Conservation (phyloP, 1,140 invertebrate species). For the Drosophila bocki region DNA sequence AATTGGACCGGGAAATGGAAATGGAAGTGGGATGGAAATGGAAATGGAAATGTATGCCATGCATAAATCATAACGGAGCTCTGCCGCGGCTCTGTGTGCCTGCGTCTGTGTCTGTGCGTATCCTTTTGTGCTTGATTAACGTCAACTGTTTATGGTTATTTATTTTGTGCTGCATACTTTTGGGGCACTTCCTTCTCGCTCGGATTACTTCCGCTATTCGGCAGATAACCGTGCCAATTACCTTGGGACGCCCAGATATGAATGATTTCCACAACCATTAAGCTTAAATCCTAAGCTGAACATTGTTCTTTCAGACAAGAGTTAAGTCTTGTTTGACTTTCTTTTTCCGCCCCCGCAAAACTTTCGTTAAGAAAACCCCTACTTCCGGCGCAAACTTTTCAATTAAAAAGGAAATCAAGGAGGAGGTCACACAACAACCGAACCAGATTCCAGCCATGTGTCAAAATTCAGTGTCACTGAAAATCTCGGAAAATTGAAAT, state of each 20-base stretch:
- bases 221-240: constrained; percentile 51
- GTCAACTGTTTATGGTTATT: constrained; percentile 66
- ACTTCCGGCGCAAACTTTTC: constrained; percentile 57
- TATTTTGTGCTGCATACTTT: constrained; percentile 59
- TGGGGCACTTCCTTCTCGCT: constrained; percentile 24
- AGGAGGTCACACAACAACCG: constrained; percentile 10
- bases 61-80: constrained; percentile 61
- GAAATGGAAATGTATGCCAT: constrained; percentile 45
- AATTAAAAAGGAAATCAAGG: constrained; percentile 61
- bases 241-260: constrained; percentile 33
- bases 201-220: constrained; percentile 44
- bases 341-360: constrained; percentile 5
- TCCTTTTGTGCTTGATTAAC: constrained; percentile 64
- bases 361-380: neutral
- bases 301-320: constrained; percentile 34
- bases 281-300: constrained; percentile 41
- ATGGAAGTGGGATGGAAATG: constrained; percentile 41
- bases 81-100: neutral
- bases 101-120: constrained; percentile 6
- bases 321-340: constrained; percentile 15
- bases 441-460: constrained; percentile 20
- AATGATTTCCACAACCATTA: constrained; percentile 32
- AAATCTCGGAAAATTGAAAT: constrained; percentile 23
- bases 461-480: constrained; percentile 17
- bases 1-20: constrained; percentile 52